Evolutionary conservation across 1,140 invertebrate genomes (phyloP).

Genomic region (Copidosoma floridanum): DNA sequence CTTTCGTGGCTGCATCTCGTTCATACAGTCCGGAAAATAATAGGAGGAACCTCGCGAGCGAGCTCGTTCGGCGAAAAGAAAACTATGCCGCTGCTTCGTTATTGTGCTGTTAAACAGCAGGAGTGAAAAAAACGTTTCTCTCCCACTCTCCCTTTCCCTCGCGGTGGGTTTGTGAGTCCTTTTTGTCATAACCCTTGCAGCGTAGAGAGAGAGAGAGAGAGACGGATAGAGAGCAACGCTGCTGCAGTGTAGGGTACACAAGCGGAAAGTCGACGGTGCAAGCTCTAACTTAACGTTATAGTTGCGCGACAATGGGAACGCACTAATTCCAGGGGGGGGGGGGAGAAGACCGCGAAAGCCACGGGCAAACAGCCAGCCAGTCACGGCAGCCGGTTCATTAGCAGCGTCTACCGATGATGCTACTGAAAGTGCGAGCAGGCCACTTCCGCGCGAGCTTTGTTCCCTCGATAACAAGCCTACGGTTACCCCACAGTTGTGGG

Average conservation of each 20-base stretch:
- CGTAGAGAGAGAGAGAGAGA: not conserved
- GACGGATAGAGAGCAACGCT: not conserved
- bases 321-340: slow-evolving; percentile 47
- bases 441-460: slow-evolving; percentile 41
- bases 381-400: slow-evolving; percentile 33
- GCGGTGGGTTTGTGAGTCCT: no score
- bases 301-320: slow-evolving; percentile 28
- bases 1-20: no score
- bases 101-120: no score
- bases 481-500: no score
- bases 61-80: no score
- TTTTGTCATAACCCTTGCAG: not conserved
- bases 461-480: slow-evolving; percentile 43
- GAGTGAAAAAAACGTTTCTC: no score
- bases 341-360: slow-evolving; percentile 43
- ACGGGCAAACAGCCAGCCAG: slow-evolving; percentile 17
- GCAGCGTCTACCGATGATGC: slow-evolving; percentile 20
- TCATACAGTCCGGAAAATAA: no score
- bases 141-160: no score
- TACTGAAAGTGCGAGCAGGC: slow-evolving; percentile 38
- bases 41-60: no score
- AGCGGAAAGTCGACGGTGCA: no score
- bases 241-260: not conserved
- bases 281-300: slow-evolving; percentile 20
- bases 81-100: no score